Base-by-base conservation (phyloP, 2,888 invertebrate species). In the Sturmia bella region DNA sequence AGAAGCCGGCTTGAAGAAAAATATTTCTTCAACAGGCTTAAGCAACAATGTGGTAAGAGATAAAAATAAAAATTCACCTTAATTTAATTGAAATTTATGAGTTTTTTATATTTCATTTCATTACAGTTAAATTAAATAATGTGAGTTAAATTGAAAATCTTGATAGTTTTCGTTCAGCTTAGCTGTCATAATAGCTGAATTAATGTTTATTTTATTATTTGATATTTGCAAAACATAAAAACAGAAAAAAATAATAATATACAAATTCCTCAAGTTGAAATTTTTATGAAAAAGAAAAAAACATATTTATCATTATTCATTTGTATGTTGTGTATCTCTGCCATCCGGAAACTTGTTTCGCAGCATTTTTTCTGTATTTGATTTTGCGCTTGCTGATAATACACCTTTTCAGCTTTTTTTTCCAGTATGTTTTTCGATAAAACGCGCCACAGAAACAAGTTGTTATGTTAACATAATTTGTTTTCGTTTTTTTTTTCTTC, bases 341-440 rank as follows among this genome's bases (percentile, higher is more conserved):
- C 27, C n/a, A 73, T 69, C 9, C 24, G 66, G 59, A 72, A 72
- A 72, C 75, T 72, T 72, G 75, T 76, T 80, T 76, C 61, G 48
- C 41, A 41, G 61, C 45, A 61, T 56, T 70, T 74, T 64, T 57
- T 57, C 39, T 4, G 43, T 11, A 61, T 32, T 32, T 32, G 1
- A 7, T 12, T 41, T n/a, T 6, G 6, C 11, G 12, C 6, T 39
- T 66, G 48, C 21, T 45, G 17, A 39, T 59, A 32, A 6, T 54
- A 39, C 50, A 57, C 32, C 21, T 37, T 5, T 73, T 73, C 27
- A 21, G 15, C n/a, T 24, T 48, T 56, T n/a, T 41, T 17, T 57
- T 43, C 27, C 27, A 4, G 6, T n/a, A 7, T 32, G 48, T 21
- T 61, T 43, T 52, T 13, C 3, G 15, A 0, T 0, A 54, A 54